A percentile compares a stretch with the other conserved stretches of the same genome.
Conservation (phyloP, 2,888 invertebrate genomes). For the Erpobdella octoculata region DNA sequence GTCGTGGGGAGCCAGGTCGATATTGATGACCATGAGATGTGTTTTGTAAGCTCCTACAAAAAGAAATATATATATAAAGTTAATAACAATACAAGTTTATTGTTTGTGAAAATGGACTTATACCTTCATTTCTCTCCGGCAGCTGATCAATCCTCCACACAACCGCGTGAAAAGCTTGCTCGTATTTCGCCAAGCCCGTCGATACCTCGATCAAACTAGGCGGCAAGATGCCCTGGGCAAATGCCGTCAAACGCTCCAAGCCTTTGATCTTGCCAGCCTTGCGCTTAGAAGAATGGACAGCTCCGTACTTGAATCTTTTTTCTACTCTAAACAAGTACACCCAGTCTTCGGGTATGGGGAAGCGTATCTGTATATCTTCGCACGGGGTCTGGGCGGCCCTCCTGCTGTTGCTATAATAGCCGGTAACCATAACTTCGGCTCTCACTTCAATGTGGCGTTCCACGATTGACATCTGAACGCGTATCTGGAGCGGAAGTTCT, state of each 20-base stretch:
- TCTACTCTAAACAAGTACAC: constrained; percentile 96
- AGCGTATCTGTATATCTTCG: constrained; percentile 73
- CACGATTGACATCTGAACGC: constrained; percentile 64
- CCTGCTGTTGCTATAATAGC: constrained; percentile 86
- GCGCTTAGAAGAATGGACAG: constrained; percentile 78
- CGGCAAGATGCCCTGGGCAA: constrained; percentile 47
- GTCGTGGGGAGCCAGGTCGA: constrained; percentile 93
- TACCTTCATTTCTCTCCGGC: constrained; percentile 96
- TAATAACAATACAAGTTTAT: background rate
- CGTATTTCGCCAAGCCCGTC: constrained; percentile 90
- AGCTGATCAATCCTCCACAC: constrained; percentile 96
- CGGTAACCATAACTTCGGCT: constrained; percentile 89
- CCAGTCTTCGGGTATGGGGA: constrained; percentile 98
- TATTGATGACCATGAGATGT: constrained; percentile 84
- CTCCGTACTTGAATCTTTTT: constrained; percentile 91
- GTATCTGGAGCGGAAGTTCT: constrained; percentile 89
- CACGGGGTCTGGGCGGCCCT: constrained; percentile 72
- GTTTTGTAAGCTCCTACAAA: constrained; percentile 86
- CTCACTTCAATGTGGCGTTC: constrained; percentile 75
- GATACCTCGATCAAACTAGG: constrained; percentile 58
- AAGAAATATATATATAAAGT: background rate
- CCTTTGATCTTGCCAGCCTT: constrained; percentile 58
- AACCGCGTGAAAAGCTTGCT: constrained; percentile 90
- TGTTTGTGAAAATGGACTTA: background rate
- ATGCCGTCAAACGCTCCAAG: constrained; percentile 49